A percentile compares a stretch with the other conserved stretches of the same genome.
These are phyloP conservation scores for Coregonus clupeaformis DNA, from an alignment of 2,113 vertebrate species.

Conservation along the genomic window DNA sequence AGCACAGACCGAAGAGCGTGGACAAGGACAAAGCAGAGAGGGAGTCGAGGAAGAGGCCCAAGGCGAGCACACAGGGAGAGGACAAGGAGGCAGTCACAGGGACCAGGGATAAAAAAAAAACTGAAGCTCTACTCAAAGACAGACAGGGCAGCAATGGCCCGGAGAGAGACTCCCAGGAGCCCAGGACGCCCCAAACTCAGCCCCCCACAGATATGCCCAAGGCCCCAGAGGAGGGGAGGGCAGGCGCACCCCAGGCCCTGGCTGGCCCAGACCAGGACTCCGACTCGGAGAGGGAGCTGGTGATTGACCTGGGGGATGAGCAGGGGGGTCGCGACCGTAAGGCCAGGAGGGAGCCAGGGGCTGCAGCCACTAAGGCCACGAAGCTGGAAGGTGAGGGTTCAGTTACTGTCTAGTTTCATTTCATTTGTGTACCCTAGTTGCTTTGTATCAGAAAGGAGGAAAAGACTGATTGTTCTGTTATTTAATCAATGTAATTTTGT, in stretches of 20 bases:
- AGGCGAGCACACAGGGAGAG: constrained; percentile 73
- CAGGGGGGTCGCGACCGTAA: constrained; percentile 85
- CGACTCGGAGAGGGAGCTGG: constrained; percentile 95
- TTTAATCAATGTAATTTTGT: constrained; percentile 32
- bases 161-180: constrained; percentile 81
- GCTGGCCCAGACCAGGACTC: constrained; percentile 87
- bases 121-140: constrained; percentile 75
- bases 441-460: neutral
- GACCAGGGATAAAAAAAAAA: constrained; percentile 73
- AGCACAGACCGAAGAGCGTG: constrained; percentile 87
- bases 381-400: constrained; percentile 82
- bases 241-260: constrained; percentile 54
- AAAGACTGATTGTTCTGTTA: neutral
- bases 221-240: constrained; percentile 82
- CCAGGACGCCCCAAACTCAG: constrained; percentile 74
- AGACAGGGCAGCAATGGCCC: constrained; percentile 71
- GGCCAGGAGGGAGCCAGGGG: constrained; percentile 78
- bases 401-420: neutral
- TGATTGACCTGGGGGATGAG: constrained; percentile 95
- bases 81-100: constrained; percentile 76
- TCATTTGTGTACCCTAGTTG: neutral
- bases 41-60: constrained; percentile 65
- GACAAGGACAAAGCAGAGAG: constrained; percentile 77
- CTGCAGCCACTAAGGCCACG: constrained; percentile 42
- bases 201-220: constrained; percentile 80